These are phyloP conservation scores for Chaetodon trifascialis DNA, from an alignment of 2,113 vertebrate species.

Conservation along the genomic window DNA sequence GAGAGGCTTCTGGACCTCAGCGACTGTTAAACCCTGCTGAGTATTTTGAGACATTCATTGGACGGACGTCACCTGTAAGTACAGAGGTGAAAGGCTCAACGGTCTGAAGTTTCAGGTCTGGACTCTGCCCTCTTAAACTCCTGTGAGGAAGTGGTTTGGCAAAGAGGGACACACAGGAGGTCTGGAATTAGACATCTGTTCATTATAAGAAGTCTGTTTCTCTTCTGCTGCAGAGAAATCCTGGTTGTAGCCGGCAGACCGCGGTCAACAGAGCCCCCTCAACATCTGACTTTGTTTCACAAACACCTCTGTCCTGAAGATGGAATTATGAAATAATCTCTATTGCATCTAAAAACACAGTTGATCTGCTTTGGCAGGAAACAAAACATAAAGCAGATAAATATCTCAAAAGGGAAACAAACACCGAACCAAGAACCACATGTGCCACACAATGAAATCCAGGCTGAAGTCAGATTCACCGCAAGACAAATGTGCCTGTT, in stretches of 20 bases:
- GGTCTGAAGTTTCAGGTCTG: conserved; percentile 43
- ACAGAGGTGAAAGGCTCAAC: conserved; percentile 39
- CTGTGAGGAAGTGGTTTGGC: conserved; percentile 67
- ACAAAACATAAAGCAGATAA: conserved; percentile 21
- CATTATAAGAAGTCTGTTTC: conserved; percentile 48
- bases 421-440: neutral
- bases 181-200: conserved; percentile 67
- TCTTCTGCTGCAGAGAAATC: conserved; percentile 20
- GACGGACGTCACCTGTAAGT: conserved; percentile 44
- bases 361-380: neutral
- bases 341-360: conserved; percentile 18
- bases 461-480: neutral
- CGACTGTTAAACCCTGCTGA: conserved; percentile 7
- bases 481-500: neutral
- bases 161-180: conserved; percentile 38
- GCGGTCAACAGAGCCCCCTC: neutral
- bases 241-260: conserved; percentile 8
- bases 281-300: conserved; percentile 35
- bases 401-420: neutral
- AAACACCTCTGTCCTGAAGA: conserved; percentile 12
- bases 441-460: neutral
- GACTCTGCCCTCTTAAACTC: conserved; percentile 30
- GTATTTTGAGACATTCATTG: conserved; percentile 30
- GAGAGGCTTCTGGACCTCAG: conserved; percentile 29
- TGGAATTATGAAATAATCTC: conserved; percentile 13